Conservation (phyloP, 2,888 invertebrate genomes). For the Asteroscopus sphinx region DNA sequence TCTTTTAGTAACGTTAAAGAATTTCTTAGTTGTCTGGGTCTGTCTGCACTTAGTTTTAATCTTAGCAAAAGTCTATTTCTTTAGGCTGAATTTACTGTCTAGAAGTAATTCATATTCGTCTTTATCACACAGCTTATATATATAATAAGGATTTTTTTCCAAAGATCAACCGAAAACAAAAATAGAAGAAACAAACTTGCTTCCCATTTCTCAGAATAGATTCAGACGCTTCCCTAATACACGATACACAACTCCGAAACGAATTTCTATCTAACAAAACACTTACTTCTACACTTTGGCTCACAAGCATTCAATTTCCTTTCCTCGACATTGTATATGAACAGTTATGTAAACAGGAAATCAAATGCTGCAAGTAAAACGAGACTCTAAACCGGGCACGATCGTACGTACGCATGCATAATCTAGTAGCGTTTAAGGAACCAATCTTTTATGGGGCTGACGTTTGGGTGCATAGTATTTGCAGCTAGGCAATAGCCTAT, state of each 20-base stretch:
- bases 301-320: conserved; percentile 44
- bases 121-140: too few relatives aligned
- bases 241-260: neutral
- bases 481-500: too few relatives aligned
- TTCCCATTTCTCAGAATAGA: neutral
- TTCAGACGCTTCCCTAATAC: neutral
- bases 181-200: neutral
- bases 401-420: conserved; percentile 49
- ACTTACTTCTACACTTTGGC: conserved; percentile 5
- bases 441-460: conserved; percentile 45
- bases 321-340: conserved; percentile 25
- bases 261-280: conserved; percentile 10
- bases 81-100: too few relatives aligned
- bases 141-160: too few relatives aligned
- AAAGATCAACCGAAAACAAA: neutral
- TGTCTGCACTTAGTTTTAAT: too few relatives aligned
- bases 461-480: conserved; percentile 43
- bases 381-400: conserved; percentile 34
- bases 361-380: conserved; percentile 50
- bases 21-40: too few relatives aligned
- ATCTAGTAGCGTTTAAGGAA: conserved; percentile 38
- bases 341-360: conserved; percentile 44
- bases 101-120: too few relatives aligned
- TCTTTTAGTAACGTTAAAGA: neutral
- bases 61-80: too few relatives aligned